Conservation (phyloP, 2,888 invertebrate species). For the Drosophila nr. fundita region DNA sequence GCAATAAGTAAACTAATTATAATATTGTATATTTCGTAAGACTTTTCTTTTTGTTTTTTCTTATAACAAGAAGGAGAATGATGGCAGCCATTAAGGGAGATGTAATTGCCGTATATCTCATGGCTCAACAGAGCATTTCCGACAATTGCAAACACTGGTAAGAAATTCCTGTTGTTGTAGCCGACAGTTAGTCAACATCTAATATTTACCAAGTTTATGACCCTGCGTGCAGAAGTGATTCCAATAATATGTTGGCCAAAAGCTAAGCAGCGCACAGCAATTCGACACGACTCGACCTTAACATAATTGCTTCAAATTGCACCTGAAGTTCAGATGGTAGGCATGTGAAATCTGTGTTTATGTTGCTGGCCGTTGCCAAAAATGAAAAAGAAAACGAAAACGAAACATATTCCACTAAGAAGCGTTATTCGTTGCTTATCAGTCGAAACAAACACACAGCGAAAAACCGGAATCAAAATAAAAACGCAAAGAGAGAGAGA, state of each 20-base stretch:
- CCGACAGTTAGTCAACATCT: constrained; percentile 25
- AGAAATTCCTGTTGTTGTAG: neutral
- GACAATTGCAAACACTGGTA: constrained; percentile 7
- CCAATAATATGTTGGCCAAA: constrained; percentile 46
- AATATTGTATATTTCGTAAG: neutral
- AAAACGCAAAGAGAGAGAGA: constrained; percentile 46
- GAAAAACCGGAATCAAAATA: constrained; percentile 77
- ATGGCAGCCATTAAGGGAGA: constrained; percentile 16
- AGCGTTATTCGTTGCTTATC: constrained; percentile 57
- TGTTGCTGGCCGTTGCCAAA: constrained; percentile 31
- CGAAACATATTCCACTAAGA: constrained; percentile 43
- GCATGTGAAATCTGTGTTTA: constrained; percentile 55
- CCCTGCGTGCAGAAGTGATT: constrained; percentile 42
- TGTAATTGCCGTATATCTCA: constrained; percentile 21
- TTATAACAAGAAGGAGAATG: neutral
- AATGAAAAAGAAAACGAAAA: constrained; percentile 18
- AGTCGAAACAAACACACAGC: constrained; percentile 59
- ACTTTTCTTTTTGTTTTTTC: neutral
- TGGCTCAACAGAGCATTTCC: constrained; percentile 32
- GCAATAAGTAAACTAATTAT: constrained; percentile 10
- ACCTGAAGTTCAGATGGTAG: constrained; percentile 55
- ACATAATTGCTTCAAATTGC: constrained; percentile 57
- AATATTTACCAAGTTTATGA: constrained; percentile 47
- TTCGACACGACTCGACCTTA: constrained; percentile 57
- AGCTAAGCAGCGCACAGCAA: constrained; percentile 29